A percentile compares a stretch with the other conserved stretches of the same genome.
Evolutionary conservation across 2,113 vertebrate genomes (phyloP).

Genomic region (Grus americana): DNA sequence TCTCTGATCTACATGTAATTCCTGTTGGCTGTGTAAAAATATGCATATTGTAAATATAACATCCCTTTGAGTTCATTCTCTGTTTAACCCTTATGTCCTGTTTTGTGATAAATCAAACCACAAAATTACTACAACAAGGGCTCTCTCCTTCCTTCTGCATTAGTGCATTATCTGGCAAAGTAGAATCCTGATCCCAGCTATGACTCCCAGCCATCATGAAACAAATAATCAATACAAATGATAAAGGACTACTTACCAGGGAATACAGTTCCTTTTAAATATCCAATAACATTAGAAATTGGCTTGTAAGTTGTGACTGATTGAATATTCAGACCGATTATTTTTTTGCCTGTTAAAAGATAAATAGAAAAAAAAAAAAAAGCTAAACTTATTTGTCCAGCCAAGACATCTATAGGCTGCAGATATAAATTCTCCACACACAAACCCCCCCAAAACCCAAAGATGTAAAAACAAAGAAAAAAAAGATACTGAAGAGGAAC

Average conservation of each 20-base stretch:
- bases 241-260: constrained; percentile 78
- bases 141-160: background rate
- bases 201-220: background rate
- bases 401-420: fast-evolving
- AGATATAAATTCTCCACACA: background rate
- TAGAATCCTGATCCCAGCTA: background rate
- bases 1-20: background rate
- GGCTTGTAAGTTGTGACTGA: constrained; percentile 79
- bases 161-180: background rate
- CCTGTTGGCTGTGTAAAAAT: background rate
- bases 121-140: background rate
- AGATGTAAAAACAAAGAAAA: background rate
- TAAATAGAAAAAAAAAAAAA: background rate
- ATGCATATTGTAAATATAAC: background rate
- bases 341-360: constrained; percentile 68
- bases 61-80: background rate
- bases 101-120: background rate
- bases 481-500: background rate
- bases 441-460: background rate
- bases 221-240: background rate
- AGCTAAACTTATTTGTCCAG: background rate
- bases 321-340: constrained; percentile 79
- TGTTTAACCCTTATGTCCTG: background rate
- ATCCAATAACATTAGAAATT: constrained; percentile 87
- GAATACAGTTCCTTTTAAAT: constrained; percentile 83